Evolutionary conservation across 2,113 vertebrate species (phyloP).

Genomic region (Melanotaenia duboulayi): DNA sequence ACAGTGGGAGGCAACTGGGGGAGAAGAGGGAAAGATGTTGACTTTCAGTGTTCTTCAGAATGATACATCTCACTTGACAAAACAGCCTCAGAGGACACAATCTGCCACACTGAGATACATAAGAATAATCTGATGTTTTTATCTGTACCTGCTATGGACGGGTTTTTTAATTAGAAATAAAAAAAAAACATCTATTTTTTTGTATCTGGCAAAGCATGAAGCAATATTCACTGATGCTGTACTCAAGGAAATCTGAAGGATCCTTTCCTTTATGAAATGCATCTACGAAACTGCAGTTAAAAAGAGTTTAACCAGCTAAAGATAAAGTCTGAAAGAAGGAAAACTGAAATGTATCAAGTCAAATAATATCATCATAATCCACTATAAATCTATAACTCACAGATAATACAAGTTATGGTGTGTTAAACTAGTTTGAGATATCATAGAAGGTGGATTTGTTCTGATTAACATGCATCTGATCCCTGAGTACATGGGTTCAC

Average conservation of each 20-base stretch:
- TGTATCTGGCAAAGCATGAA: not conserved
- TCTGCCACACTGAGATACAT: slow-evolving; percentile 18
- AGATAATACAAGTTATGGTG: not conserved
- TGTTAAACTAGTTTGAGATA: not conserved
- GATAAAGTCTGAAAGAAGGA: slow-evolving; percentile 5
- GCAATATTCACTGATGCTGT: not conserved
- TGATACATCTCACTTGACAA: slow-evolving; percentile 73
- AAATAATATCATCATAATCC: not conserved
- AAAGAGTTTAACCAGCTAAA: slow-evolving; percentile 14
- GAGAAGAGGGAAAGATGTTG: slow-evolving; percentile 74
- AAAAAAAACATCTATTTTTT: not conserved
- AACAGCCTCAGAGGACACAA: slow-evolving; percentile 54
- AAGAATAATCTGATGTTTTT: slow-evolving; percentile 7
- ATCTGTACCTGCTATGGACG: not conserved
- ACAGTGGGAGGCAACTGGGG: slow-evolving; percentile 68
- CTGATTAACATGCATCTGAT: not conserved
- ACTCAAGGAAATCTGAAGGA: not conserved
- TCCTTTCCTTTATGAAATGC: not conserved
- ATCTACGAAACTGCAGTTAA: not conserved
- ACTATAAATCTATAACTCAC: not conserved
- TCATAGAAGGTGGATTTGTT: not conserved
- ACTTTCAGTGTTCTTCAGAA: slow-evolving; percentile 75
- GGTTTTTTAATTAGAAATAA: not conserved
- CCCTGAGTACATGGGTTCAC: slow-evolving; percentile 7
- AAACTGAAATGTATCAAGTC: not conserved